Evolutionary conservation across 2,113 vertebrate genomes (phyloP).

Genomic region (Thalassarche chlororhynchos): DNA sequence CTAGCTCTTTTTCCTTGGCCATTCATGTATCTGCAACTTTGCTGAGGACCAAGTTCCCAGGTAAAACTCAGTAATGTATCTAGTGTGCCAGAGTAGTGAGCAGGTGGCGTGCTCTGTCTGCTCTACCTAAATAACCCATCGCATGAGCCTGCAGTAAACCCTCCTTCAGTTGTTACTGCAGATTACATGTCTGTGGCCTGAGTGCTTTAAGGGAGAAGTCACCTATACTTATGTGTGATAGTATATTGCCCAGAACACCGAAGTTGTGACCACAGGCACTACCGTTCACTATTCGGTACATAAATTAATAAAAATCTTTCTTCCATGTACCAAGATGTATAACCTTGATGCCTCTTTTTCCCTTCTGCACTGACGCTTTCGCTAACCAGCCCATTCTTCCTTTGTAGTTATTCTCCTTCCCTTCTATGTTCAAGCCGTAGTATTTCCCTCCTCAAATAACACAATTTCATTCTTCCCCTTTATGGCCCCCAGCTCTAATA

Average conservation of each 20-base stretch:
- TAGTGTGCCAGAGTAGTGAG: neutral
- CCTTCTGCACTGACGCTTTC: neutral
- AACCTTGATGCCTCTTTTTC: neutral
- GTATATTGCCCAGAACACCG: neutral
- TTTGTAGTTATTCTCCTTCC: neutral
- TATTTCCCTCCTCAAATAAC: neutral
- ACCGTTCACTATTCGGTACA: neutral
- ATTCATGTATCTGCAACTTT: neutral
- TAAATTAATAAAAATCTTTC: neutral
- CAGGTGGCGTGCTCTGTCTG: neutral
- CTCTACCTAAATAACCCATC: neutral
- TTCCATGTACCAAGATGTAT: accelerated
- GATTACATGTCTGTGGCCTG: accelerated
- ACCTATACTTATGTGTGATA: neutral
- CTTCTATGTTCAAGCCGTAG: neutral
- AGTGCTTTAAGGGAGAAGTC: neutral
- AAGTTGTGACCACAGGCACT: neutral
- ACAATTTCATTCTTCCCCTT: neutral
- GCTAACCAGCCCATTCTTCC: neutral
- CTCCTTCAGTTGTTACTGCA: neutral
- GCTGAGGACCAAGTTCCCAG: neutral
- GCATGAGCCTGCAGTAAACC: neutral
- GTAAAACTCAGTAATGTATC: neutral
- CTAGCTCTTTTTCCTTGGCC: neutral
- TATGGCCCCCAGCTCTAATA: neutral